Base-by-base conservation (phyloP, 53 echinoderm and acorn worm genomes). In the Holothuria scabra region DNA sequence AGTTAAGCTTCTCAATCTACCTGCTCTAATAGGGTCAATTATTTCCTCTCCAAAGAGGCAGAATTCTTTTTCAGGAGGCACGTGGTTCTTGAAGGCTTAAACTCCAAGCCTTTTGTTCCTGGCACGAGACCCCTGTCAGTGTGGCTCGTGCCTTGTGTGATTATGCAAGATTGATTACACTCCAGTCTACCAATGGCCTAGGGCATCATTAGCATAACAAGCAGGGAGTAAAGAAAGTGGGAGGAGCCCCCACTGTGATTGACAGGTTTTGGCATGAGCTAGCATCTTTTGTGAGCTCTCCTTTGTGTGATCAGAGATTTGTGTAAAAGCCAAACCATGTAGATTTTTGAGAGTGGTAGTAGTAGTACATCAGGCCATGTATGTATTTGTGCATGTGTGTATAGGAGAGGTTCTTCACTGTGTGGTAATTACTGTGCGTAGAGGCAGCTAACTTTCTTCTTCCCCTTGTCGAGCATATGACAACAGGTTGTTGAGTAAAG, bases 151-250 rank as follows among this genome's bases (percentile, higher is more conserved):
- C 78, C 58, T 20, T 28, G 28, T 28, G 78, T 78, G 78, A 78
- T 78, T 78, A 78, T 78, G 78, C 78, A 78, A 78, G 78, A 78
- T 78, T 78, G 78, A 78, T 78, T 78, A 57, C 78, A 78, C 28
- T 58, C 56, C 52, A 33, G 32, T 78, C 78, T 56, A 78, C 78
- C 78, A 78, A 78, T 78, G 78, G 78, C 78, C 78, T 78, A 78
- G 78, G 78, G 78, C 78, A 78, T 78, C 57, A 78, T 78, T 78
- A 78, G 78, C 78, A 78, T 78, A 78, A 78, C 78, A 78, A 78
- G 57, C 48, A 57, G 32, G 29, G 55, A 30, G 58, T 56, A 52
- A 78, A 58, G 78, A 78, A 59, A 58, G 57, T 78, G 31, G 78
- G 78, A 46, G 78, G 78, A 58, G 78, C 48, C 78, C 31, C 23